Evolutionary conservation across 2,888 invertebrate species (phyloP), one percentile per base, ranked within the genome.

Genomic region (Timema podura): DNA sequence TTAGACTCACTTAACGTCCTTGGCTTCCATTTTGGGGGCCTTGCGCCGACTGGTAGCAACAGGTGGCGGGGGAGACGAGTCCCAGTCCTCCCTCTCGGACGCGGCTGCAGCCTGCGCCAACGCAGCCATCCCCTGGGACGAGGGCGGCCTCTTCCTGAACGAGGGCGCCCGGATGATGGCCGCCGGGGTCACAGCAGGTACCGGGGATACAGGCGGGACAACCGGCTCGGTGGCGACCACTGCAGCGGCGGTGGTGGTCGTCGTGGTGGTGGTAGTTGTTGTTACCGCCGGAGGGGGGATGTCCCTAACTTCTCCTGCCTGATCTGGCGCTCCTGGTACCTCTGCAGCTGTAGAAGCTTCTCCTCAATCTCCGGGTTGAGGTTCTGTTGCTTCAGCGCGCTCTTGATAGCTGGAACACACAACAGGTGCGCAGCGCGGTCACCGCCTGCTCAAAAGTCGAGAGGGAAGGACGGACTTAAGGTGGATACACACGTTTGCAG

Each of bases 321-420:
- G 89, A 90, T 90, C 75, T 89, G 88, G 75, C 89, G 88, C 79
- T 93, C 93, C 78, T 93, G 93, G 78, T 92, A 93, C 67, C 91
- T 87, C 81, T 95, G 95, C 76, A 95, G 85, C 76, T 93, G 93
- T 59, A 95, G 83, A 66, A 96, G 82, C 79, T 96, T 96, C 78
- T 96, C 95, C 80, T 95, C 95, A 74, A 96, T 93, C 82, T 95
- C 95, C 0, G 95, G 95, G 80, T 93, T 92, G 45, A 95, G 85
- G 80, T 94, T 95, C 78, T 95, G 94, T 81, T 93, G 93, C 81
- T 92, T 92, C 72, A 96, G 82, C n/a, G 95, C 95, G 80, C 92
- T 94, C 81, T 92, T 91, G 76, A 96, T 95, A 13, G 95, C 95
- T 95, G 84, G 69, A 84, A 82, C 74, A 44, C 44, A 30, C 61